These are phyloP conservation scores for Drosophila atripex DNA, from an alignment of 2,888 invertebrate genomes.

Conservation along the genomic window DNA sequence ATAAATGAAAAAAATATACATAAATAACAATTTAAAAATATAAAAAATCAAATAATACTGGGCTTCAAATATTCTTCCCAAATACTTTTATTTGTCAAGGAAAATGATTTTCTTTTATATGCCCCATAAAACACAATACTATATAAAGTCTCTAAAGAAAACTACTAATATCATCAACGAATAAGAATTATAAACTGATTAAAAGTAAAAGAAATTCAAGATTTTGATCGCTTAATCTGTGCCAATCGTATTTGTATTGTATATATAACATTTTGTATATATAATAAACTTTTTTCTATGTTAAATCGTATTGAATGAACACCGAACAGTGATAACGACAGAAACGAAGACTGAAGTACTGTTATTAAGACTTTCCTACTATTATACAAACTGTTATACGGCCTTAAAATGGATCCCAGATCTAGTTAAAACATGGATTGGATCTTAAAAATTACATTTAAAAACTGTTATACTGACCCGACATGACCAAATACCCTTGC, in stretches of 20 bases:
- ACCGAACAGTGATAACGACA: constrained; percentile 38
- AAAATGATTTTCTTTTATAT: not conserved
- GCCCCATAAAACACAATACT: not conserved
- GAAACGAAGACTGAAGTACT: not conserved
- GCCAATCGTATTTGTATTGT: constrained; percentile 79
- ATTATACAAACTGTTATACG: constrained; percentile 19
- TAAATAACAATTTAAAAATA: constrained; percentile 2
- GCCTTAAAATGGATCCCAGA: not conserved
- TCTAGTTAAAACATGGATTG: not conserved
- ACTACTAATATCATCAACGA: constrained; percentile 8
- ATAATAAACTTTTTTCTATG: constrained; percentile 63
- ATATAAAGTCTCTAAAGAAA: constrained; percentile 12
- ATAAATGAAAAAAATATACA: constrained; percentile 32
- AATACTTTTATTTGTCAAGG: constrained; percentile 1
- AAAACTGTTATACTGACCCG: constrained; percentile 16
- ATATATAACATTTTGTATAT: constrained; percentile 65
- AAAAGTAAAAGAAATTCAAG: constrained; percentile 42
- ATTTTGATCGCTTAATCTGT: constrained; percentile 77
- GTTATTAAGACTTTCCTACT: constrained; percentile 9
- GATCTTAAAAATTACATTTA: not conserved
- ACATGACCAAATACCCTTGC: constrained; percentile 51
- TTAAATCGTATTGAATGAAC: constrained; percentile 45
- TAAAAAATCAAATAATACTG: constrained; percentile 15
- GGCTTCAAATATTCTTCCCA: not conserved
- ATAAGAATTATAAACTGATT: constrained; percentile 18